Evolutionary conservation across 2,888 invertebrate genomes (phyloP).

Genomic region (Pimpla rufipes): DNA sequence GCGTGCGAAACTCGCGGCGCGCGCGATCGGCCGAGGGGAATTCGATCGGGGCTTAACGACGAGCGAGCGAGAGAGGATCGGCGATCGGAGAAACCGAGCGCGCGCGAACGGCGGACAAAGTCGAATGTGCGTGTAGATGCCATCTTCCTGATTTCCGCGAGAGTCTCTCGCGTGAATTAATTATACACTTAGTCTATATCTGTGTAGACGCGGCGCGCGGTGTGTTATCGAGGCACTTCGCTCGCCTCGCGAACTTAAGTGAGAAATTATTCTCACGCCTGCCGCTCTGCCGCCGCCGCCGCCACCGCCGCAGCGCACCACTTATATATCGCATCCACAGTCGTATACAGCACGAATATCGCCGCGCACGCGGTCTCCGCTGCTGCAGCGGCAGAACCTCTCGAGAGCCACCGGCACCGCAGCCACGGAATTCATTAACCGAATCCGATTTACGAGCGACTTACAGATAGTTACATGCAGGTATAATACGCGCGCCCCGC

Average conservation of each 20-base stretch:
- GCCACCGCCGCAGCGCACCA: constrained; percentile 32
- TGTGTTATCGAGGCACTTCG: constrained; percentile 53
- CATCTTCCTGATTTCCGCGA: constrained; percentile 51
- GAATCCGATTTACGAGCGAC: constrained; percentile 64
- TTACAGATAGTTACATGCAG: constrained; percentile 53
- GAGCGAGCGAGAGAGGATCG: too few species aligned
- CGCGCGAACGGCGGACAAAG: not conserved
- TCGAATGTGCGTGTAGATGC: constrained; percentile 27
- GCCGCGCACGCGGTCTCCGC: constrained; percentile 30
- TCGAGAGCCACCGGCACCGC: too few species aligned
- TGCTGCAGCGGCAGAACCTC: constrained; percentile 12
- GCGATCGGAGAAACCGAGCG: constrained; percentile 18
- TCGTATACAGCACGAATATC: constrained; percentile 47
- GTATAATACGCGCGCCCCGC: constrained; percentile 18
- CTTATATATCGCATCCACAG: constrained; percentile 52
- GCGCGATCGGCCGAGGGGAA: too few species aligned
- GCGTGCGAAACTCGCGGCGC: too few species aligned
- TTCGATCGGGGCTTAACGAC: constrained; percentile 26
- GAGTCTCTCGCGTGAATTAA: constrained; percentile 41
- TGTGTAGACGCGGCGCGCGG: not conserved
- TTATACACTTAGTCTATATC: constrained; percentile 31
- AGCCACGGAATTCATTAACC: constrained; percentile 63
- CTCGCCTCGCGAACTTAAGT: constrained; percentile 53
- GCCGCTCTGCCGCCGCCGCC: constrained; percentile 1
- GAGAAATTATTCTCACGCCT: constrained; percentile 70